Percentiles rank a stretch among this genome's conserved stretches.
These are phyloP conservation scores for Paramormyrops hopkinsi DNA, from an alignment of 2,797 vertebrate species.

Conservation along the genomic window DNA sequence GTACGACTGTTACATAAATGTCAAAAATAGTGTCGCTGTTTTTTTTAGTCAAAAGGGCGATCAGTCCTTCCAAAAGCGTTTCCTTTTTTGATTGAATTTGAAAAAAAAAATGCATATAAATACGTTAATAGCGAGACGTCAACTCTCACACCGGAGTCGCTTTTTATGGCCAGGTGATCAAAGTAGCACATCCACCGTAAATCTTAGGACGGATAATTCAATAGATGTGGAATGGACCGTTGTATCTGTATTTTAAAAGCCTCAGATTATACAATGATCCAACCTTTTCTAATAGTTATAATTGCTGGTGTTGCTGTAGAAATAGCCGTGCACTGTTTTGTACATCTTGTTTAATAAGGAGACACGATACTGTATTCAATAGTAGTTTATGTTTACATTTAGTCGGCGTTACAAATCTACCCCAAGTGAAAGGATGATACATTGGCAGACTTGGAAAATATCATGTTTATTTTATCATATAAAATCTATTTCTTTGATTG, in stretches of 20 bases:
- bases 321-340: background rate
- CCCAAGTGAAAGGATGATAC: background rate
- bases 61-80: background rate
- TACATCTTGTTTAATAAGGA: background rate
- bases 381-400: background rate
- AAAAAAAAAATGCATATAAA: background rate
- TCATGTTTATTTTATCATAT: background rate
- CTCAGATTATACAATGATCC: background rate
- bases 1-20: slow-evolving; percentile 11
- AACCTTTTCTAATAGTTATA: background rate
- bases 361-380: background rate
- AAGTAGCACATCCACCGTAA: background rate
- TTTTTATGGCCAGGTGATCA: background rate
- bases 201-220: background rate
- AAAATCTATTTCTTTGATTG: background rate
- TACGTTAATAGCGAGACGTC: background rate
- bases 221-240: background rate
- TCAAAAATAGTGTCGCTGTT: background rate
- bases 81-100: background rate
- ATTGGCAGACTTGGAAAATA: background rate
- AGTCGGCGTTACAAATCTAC: background rate
- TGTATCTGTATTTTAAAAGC: background rate
- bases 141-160: background rate
- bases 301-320: background rate
- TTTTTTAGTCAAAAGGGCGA: background rate